Evolutionary conservation across 1,140 invertebrate species (phyloP), one percentile per base, ranked within the genome.

Genomic region (Rhyacophila brunnea): DNA sequence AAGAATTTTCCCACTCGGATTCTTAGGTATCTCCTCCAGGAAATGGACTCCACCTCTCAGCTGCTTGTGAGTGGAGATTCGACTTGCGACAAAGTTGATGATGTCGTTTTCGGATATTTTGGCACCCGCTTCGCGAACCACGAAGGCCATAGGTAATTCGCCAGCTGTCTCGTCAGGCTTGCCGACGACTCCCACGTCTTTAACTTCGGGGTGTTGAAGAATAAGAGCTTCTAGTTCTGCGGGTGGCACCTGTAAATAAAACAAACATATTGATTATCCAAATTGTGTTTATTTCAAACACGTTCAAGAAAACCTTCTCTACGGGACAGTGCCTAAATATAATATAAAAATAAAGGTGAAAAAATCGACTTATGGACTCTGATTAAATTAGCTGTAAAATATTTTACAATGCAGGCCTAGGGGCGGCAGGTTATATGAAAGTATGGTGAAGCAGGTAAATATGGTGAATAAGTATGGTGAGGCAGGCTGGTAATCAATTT

Each of bases 221-320:
- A 93, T 68, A 17, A 92, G 58, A 19, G 80, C 81, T 81, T 93
- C 91, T 18, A 91, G 64, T 71, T 90, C 87, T 9, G 87, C 83
- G n/a, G 89, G 88, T 6, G 55, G 55, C 3, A 58, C 55, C 55
- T 58, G 13, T 14, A 5, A 9, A 28, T 28, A 28, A 28, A 5
- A 28, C 3, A 5, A 28, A 28, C 23, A 28, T 40, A 40, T 40
- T 35, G 6, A 35, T 7, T n/a, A n/a, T n/a, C n/a, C n/a, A n/a
- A n/a, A n/a, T n/a, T n/a, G n/a, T n/a, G n/a, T n/a, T n/a, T n/a
- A n/a, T n/a, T n/a, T n/a, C n/a, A n/a, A n/a, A n/a, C n/a, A n/a
- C n/a, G n/a, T n/a, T n/a, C n/a, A n/a, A n/a, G n/a, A n/a, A n/a
- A n/a, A n/a, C n/a, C n/a, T n/a, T n/a, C n/a, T n/a, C n/a, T n/a